Evolutionary conservation across 1,140 invertebrate species (phyloP).

Genomic region (Luehdorfia chinensis): DNA sequence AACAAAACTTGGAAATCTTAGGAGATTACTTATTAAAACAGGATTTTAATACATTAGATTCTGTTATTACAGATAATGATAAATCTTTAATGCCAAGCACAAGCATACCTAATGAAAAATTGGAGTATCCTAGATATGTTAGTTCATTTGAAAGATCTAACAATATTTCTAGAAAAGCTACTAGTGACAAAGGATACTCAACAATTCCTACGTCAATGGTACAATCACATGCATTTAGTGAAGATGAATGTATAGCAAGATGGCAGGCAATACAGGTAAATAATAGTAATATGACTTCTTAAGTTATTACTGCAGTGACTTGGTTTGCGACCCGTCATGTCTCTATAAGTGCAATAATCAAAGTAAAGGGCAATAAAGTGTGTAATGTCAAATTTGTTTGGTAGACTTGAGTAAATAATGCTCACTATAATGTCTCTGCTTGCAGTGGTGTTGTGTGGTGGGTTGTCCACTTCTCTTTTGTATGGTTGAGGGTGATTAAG

Average conservation of each 20-base stretch:
- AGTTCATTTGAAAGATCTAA: slow-evolving; percentile 39
- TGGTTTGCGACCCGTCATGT: too few species aligned
- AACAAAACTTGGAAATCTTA: slow-evolving; percentile 69
- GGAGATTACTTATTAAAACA: slow-evolving; percentile 69
- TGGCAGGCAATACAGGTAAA: slow-evolving; percentile 83
- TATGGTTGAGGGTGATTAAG: too few species aligned
- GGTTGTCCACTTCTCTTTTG: too few species aligned
- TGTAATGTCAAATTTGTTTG: too few species aligned
- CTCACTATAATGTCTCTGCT: too few species aligned
- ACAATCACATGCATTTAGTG: slow-evolving; percentile 40
- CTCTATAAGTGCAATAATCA: too few species aligned
- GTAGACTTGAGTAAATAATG: too few species aligned
- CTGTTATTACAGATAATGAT: slow-evolving; percentile 47
- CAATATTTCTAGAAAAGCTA: slow-evolving; percentile 24
- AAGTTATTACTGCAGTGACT: neutral
- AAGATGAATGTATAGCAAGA: slow-evolving; percentile 77
- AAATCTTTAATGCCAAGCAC: slow-evolving; percentile 40
- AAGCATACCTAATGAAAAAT: slow-evolving; percentile 38
- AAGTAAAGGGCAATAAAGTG: too few species aligned
- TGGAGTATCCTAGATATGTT: slow-evolving; percentile 56
- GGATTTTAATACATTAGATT: slow-evolving; percentile 64
- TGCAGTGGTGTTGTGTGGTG: too few species aligned
- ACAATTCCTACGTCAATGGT: slow-evolving; percentile 37
- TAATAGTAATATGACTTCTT: too few species aligned
- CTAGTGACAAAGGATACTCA: slow-evolving; percentile 25